These are phyloP conservation scores for Luperina nickerlii DNA, from an alignment of 2,888 invertebrate genomes.

Conservation along the genomic window DNA sequence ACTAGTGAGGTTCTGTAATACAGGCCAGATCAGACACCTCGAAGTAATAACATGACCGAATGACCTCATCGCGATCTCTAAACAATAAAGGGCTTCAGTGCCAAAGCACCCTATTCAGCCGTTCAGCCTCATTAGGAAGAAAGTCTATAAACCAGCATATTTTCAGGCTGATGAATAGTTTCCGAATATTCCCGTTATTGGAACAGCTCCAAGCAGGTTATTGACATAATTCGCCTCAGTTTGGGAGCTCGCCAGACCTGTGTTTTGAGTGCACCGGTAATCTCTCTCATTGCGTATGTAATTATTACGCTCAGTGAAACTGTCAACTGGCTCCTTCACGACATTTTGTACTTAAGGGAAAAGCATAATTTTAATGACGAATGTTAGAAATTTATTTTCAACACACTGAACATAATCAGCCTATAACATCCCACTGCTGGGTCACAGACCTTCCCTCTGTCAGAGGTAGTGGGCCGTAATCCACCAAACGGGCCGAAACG, in stretches of 20 bases:
- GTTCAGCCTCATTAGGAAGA: conserved; percentile 52
- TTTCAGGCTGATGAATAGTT: conserved; percentile 39
- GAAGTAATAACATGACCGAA: neutral
- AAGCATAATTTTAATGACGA: conserved; percentile 8
- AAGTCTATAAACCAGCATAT: conserved; percentile 35
- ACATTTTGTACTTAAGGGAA: neutral
- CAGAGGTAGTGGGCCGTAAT: no score
- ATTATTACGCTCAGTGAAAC: conserved; percentile 52
- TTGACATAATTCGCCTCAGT: conserved; percentile 67
- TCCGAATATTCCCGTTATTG: conserved; percentile 62
- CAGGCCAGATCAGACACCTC: neutral
- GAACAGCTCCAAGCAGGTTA: conserved; percentile 67
- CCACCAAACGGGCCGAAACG: no score
- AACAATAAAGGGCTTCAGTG: conserved; percentile 14
- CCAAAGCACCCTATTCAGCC: conserved; percentile 7
- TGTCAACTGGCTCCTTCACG: conserved; percentile 44
- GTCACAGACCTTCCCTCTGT: no score
- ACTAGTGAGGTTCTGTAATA: neutral
- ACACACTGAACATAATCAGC: neutral
- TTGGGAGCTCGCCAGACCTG: conserved; percentile 64
- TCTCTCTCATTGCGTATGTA: conserved; percentile 51
- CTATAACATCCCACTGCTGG: no score
- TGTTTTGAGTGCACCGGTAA: conserved; percentile 60
- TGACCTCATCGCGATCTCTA: neutral
- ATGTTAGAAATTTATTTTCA: neutral